A percentile compares a stretch with the other conserved stretches of the same genome.
Conservation (phyloP, 2,797 vertebrate genomes). For the Coendou prehensilis region DNA sequence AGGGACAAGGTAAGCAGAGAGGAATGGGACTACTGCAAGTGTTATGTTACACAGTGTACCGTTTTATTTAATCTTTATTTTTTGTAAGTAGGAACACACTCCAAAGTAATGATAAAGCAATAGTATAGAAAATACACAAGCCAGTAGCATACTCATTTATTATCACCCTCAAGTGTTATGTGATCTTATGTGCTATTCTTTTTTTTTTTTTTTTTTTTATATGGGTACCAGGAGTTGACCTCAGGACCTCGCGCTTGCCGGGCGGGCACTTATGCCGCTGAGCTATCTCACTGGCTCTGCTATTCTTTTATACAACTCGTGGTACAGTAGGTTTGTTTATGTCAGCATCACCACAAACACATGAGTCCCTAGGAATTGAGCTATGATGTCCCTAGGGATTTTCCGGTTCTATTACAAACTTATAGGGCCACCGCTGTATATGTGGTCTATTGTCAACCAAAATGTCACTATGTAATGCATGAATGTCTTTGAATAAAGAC, state of each 20-base stretch:
- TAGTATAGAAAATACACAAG: not conserved
- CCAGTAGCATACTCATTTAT: not conserved
- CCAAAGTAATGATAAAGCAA: not conserved
- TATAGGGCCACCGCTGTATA: not conserved
- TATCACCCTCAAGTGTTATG: not conserved
- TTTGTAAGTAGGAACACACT: not conserved
- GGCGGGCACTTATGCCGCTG: too few species aligned
- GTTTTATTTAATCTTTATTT: not conserved
- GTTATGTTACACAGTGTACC: not conserved
- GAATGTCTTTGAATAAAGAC: conserved; percentile 4
- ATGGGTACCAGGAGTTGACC: too few species aligned
- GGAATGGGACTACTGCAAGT: not conserved
- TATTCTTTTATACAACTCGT: not conserved
- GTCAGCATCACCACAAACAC: not conserved
- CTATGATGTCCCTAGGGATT: not conserved
- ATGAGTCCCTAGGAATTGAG: not conserved
- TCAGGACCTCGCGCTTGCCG: too few species aligned
- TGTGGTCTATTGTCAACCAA: not conserved
- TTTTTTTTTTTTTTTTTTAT: not conserved
- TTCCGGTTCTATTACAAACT: not conserved
- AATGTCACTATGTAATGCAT: not conserved
- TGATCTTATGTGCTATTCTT: not conserved
- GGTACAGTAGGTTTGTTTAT: not conserved
- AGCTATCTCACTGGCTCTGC: too few species aligned
- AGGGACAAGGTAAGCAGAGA: not conserved